Percentiles rank a stretch among this genome's conserved stretches.
These are phyloP conservation scores for Miniopterus natalensis DNA, from an alignment of 2,113 vertebrate genomes.

Conservation along the genomic window DNA sequence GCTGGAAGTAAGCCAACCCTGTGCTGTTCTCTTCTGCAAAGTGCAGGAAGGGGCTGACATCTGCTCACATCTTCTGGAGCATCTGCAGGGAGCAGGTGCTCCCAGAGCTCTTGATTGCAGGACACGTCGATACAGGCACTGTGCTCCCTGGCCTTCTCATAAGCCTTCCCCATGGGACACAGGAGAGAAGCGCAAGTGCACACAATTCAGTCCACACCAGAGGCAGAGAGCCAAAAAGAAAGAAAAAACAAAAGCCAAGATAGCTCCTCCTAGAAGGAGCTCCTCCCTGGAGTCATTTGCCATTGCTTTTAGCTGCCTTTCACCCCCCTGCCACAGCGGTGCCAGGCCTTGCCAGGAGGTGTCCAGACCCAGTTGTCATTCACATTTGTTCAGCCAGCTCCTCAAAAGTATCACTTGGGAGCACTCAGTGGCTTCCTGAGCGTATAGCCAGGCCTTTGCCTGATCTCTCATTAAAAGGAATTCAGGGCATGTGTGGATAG, in stretches of 20 bases:
- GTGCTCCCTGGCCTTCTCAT: accelerated
- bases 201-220: not conserved
- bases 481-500: too few species aligned
- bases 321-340: accelerated
- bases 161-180: accelerated
- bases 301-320: not conserved
- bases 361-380: too few species aligned
- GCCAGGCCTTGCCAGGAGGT: not conserved
- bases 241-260: too few species aligned
- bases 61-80: not conserved
- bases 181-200: accelerated
- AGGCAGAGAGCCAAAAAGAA: not conserved
- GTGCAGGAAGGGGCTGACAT: accelerated
- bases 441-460: not conserved
- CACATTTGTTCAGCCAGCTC: not conserved
- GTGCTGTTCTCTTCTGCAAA: not conserved
- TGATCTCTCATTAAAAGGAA: not conserved
- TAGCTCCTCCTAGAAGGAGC: not conserved
- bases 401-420: not conserved
- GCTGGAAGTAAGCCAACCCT: too few species aligned
- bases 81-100: accelerated
- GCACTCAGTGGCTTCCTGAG: not conserved
- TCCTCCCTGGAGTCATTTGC: too few species aligned
- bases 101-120: too few species aligned
- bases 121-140: not conserved